Base-by-base conservation (phyloP, 1,140 invertebrate genomes). In the Drosophila nasuta region DNA sequence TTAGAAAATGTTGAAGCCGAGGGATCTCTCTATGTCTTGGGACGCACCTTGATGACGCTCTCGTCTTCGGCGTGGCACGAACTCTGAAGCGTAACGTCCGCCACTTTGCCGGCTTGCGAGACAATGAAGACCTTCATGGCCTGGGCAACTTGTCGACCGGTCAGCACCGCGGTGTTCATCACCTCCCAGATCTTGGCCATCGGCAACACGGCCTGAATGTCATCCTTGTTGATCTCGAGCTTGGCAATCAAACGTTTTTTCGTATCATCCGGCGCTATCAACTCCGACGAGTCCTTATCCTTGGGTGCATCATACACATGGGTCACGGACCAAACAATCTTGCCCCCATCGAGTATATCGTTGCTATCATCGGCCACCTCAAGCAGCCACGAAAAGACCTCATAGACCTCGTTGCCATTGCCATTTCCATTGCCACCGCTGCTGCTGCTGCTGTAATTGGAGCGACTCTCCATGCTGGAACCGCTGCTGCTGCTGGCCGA, bases 111-210 rank as follows among this genome's bases (percentile, higher is more conserved):
- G 0, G 97, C 96, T 91, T 98, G 97, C 35, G 97, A 98, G 1
- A 99, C 97, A 75, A 98, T 97, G 91, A 98, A 97, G 46, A 99
- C 96, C 93, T 98, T 97, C 96, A 99, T 97, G 4, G 97, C 96
- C 81, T 98, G 97, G 2, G 97, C 97, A 58, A 99, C 97, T 93
- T 98, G 97, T 38, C 96, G 95, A 1, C 98, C 98, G 0, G 98
- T 99, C 77, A 99, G 93, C 63, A 99, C 96, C 0, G 98, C 98
- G 2, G 97, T 98, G 93, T 99, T 99, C 92, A 99, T 95, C 11
- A 99, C 95, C 93, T 98, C 97, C 95, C 96, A 97, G 91, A 97
- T 98, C 97, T 98, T 98, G 38, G 98, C 97, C 90, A 99, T 98
- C 5, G 98, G 97, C 25, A 99, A 94, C 28, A 99, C 97, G 1